Evolutionary conservation across 2,797 vertebrate genomes (phyloP).

Genomic region (Gobionotothen gibberifrons): DNA sequence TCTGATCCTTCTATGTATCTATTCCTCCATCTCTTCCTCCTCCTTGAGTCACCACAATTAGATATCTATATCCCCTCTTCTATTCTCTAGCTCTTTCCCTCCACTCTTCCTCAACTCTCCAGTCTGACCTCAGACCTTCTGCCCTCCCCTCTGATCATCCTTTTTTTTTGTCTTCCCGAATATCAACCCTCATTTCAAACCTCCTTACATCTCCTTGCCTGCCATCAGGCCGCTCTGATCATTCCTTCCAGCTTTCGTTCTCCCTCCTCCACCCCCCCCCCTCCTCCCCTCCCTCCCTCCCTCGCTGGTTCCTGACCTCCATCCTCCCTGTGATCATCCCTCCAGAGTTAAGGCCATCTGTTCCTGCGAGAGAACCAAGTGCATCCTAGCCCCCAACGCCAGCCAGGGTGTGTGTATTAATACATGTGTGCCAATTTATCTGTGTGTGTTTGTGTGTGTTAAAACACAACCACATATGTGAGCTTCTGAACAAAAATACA

Average conservation of each 20-base stretch:
- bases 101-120: slow-evolving; percentile 27
- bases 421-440: slow-evolving; percentile 45
- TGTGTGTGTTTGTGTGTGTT: slow-evolving; percentile 8
- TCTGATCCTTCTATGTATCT: slow-evolving; percentile 29
- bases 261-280: not conserved
- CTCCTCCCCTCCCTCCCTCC: slow-evolving; percentile 37
- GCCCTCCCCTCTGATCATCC: slow-evolving; percentile 40
- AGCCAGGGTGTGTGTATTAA: slow-evolving; percentile 61
- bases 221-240: slow-evolving; percentile 63
- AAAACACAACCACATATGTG: slow-evolving; percentile 37
- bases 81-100: slow-evolving; percentile 25
- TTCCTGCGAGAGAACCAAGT: slow-evolving; percentile 76
- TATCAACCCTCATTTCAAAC: slow-evolving; percentile 60
- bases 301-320: slow-evolving; percentile 78
- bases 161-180: slow-evolving; percentile 54
- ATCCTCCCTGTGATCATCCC: slow-evolving; percentile 80
- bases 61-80: slow-evolving; percentile 22
- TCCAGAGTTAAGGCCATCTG: slow-evolving; percentile 82
- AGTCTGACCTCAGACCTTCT: slow-evolving; percentile 29
- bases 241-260: slow-evolving; percentile 51
- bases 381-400: slow-evolving; percentile 38
- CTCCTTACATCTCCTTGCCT: slow-evolving; percentile 57
- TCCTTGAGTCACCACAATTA: slow-evolving; percentile 27
- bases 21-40: slow-evolving; percentile 16
- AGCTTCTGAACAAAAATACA: not conserved